Base-by-base conservation (phyloP, 2,797 vertebrate genomes). In the Chelmon rostratus region DNA sequence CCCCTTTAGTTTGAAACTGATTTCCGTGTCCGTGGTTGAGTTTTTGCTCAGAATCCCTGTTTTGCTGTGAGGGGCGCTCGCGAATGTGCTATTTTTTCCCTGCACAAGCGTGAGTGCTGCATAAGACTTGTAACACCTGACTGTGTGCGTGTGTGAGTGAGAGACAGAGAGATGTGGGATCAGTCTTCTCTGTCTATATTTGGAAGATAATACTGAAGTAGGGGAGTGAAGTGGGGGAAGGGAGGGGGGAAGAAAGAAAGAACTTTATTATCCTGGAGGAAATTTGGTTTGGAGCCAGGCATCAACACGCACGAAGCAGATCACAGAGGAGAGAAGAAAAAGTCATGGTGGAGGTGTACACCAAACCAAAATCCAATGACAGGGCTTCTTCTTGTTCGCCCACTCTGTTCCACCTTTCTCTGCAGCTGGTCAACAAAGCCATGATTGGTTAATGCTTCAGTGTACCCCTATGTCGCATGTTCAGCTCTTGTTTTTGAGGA, bases 1-100 rank as follows among this genome's bases (percentile, higher is more conserved):
- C 90, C 91, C 82, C 82, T 90, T 91, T 91, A 82, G 81, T 86
- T 89, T 78, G 68, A 79, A 88, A 91, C 78, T 7, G 68, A 85
- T 23, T 46, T 19, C 10, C 21, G 9, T 78, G 81, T 82, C 81
- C 8, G 2, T 21, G 52, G 50, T 81, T 37, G 79, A 75, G 75
- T 77, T 76, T 64, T 78, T 50, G 16, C 56, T 78, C 56, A 31
- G 23, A 71, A 78, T 72, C 71, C 4, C 5, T 68, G 77, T 76
- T 83, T 81, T 63, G 61, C 25, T 82, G 66, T 73, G 54, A 81
- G 38, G 61, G 18, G 13, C 56, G 65, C 37, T 83, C 2, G 16
- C 7, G 31, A 62, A 85, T 76, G 59, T 80, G 42, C 25, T 73
- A 10, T 62, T 42, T 86, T 87, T 73, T 81, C 21, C 65, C 62